Evolutionary conservation across 35 echinoderm and acorn worm genomes (phyloP).

Genomic region (Lytechinus pictus): DNA sequence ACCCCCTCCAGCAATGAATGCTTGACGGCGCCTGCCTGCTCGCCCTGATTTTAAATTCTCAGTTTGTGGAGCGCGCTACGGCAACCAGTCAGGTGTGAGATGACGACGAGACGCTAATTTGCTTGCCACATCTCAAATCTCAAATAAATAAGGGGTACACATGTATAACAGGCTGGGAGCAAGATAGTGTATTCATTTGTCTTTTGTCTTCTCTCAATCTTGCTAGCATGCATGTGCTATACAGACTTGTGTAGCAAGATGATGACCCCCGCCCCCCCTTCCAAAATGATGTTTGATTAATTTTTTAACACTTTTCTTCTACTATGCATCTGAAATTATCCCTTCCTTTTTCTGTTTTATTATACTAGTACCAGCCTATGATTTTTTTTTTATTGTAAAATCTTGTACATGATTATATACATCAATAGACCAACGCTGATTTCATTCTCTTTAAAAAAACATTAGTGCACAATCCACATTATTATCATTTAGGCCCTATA

Average conservation of each 20-base stretch:
- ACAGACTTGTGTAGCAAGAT: no score
- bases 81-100: constrained; percentile 16
- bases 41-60: constrained; percentile 11
- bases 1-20: neutral
- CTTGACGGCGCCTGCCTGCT: neutral
- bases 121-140: neutral
- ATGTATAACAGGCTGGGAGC: neutral
- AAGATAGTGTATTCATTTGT: neutral
- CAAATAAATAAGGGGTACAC: neutral
- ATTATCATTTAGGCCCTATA: no score
- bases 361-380: neutral
- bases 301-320: neutral
- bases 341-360: neutral
- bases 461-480: no score
- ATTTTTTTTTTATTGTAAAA: no score
- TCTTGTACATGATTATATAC: no score
- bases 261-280: no score
- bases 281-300: neutral
- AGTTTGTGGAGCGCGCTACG: neutral
- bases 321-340: neutral
- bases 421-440: no score
- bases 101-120: neutral
- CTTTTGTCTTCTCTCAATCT: neutral
- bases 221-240: neutral
- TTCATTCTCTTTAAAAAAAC: no score